Evolutionary conservation across 2,113 vertebrate species (phyloP).

Genomic region (Lepisosteus osseus): DNA sequence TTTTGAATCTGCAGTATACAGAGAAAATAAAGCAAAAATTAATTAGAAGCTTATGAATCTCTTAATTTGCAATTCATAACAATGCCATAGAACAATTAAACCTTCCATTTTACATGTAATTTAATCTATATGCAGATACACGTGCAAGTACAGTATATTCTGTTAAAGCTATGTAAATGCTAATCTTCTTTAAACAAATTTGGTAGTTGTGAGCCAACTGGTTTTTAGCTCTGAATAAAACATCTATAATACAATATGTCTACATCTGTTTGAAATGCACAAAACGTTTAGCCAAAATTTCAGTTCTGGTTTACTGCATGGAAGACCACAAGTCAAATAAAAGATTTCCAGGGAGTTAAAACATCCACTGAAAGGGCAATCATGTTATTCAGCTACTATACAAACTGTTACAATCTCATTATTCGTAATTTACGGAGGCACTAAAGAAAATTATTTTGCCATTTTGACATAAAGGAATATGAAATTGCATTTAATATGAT

Average conservation of each 20-base stretch:
- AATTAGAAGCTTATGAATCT: no score
- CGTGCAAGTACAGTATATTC: no score
- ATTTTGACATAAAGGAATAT: neutral
- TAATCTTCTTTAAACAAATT: constrained; percentile 31
- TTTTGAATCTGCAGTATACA: no score
- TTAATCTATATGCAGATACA: no score
- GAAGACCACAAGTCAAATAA: constrained; percentile 45
- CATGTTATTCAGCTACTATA: constrained; percentile 9
- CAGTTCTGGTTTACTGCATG: constrained; percentile 33
- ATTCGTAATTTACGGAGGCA: neutral
- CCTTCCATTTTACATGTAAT: no score
- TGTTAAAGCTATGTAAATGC: constrained; percentile 27
- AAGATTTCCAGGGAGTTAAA: constrained; percentile 24
- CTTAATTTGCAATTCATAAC: no score
- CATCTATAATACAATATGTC: neutral
- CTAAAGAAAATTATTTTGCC: neutral
- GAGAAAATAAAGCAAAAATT: no score
- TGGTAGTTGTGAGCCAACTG: constrained; percentile 13
- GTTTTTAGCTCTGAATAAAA: neutral
- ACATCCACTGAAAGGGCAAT: constrained; percentile 11
- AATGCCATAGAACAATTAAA: no score
- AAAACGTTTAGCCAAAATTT: constrained; percentile 22
- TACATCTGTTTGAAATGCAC: constrained; percentile 33
- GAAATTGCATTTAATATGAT: no score
- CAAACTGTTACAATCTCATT: neutral